Evolutionary conservation across 1,140 invertebrate genomes (phyloP), one percentile per base, ranked within the genome.

Genomic region (Zaprionus ornatus): DNA sequence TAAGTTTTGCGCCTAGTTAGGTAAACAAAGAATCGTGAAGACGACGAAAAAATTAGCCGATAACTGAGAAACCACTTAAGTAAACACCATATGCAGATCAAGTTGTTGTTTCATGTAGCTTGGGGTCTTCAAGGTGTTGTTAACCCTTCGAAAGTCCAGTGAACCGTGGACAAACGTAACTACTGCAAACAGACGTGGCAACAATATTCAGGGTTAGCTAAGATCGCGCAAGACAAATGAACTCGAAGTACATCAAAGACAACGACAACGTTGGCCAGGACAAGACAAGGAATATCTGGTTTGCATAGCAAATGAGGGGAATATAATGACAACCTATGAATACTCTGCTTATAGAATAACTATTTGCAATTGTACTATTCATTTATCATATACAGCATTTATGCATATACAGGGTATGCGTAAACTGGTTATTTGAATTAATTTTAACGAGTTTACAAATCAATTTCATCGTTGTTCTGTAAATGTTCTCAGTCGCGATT

Each of bases 161-260:
- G 68, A 71, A 68, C 76, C 77, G 66, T 82, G 72, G 60, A 86
- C 70, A 84, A 80, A 40, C 37, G 45, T 54, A 71, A n/a, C n/a
- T n/a, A 50, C 29, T 50, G 67, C 52, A 32, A 63, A 54, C 13
- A 32, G 52, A 52, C 67, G 64, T 45, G 40, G 40, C 82, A 85
- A 85, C 76, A 85, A 75, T 69, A 82, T 74, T 69, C 60, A 25
- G 65, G 40, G 66, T 56, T 65, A 79, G 66, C 71, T 83, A 76
- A 82, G 69, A 77, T 77, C 80, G 35, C 63, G 5, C 61, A 61
- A 74, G 40, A 75, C 70, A 60, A 81, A 75, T 57, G 59, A 68
- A 61, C 32, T 75, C 80, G 54, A 61, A 71, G 74, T 68, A 79
- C 71, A 79, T 83, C 77, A 82, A 82, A 76, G 74, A 71, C 54